Base-by-base conservation (phyloP, 2,797 vertebrate genomes). In the Neostethus bicornis region DNA sequence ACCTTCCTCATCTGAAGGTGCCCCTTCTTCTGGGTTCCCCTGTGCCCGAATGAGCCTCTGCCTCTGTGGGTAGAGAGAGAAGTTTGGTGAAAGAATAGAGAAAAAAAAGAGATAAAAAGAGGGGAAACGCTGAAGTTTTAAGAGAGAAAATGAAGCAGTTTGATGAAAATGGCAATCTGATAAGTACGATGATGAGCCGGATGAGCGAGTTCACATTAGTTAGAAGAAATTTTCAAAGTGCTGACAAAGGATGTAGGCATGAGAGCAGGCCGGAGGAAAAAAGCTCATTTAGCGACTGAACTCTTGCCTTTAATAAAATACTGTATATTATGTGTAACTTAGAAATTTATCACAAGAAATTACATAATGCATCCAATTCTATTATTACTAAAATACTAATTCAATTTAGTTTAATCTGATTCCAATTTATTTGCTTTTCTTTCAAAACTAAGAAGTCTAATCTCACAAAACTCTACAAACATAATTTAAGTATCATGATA, bases 41-140 rank as follows among this genome's bases (percentile, higher is more conserved):
- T 81, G 85, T 53, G 84, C 75, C 20, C 73, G 75, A 32, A 92
- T 91, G 71, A 92, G 79, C 66, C 90, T 88, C 80, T 92, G 91
- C 53, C 91, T 90, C 92, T 93, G 86, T 69, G 43, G 34, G 66
- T 11, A 24, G 5, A 31, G 21, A 31, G 41, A 29, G 13, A 24
- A 26, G 35, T 2, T 5, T 1, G 20, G 6, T 21, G 41, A 59
- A 46, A 28, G 56, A 21, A 39, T 35, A 4, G 17, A 12, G 25
- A 14, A 32, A 38, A 52, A 14, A 52, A 4, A 17, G 23, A 35
- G 51, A 51, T 17, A 17, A 12, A 43, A n/a, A 10, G 35, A 12
- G 2, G 28, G 23, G 4, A 28, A 46, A 62, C 3, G 17, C 47
- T 2, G 12, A 37, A 37, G 38, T n/a, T n/a, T 62, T 12, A 32